These are phyloP conservation scores for Thomomys bottae DNA, from an alignment of 2,113 vertebrate species.

Conservation along the genomic window DNA sequence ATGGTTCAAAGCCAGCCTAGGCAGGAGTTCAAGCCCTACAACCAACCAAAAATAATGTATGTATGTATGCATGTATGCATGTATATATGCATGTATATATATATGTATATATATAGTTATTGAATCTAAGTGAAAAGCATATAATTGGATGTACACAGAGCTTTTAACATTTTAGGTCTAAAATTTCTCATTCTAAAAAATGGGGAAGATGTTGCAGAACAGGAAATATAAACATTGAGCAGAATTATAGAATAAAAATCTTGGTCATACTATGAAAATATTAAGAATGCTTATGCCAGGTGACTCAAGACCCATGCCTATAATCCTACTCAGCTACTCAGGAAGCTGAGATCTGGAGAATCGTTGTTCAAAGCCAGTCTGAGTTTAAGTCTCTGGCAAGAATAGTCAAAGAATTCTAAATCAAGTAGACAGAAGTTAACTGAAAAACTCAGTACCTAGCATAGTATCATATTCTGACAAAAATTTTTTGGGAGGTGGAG, in stretches of 20 bases:
- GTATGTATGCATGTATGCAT: no score
- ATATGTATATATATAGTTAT: no score
- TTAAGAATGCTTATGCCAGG: no score
- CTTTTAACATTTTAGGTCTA: neutral
- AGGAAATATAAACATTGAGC: neutral
- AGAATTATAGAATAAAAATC: neutral
- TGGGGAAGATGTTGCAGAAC: neutral
- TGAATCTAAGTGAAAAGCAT: neutral
- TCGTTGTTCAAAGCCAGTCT: neutral
- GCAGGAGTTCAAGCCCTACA: neutral
- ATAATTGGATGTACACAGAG: neutral
- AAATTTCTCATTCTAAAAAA: neutral
- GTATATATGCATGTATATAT: no score
- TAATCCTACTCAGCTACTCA: neutral
- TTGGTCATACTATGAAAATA: no score
- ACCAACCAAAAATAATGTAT: no score
- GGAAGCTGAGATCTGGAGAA: neutral
- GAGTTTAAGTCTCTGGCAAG: neutral
- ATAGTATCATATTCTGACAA: neutral
- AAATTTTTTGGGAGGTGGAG: no score
- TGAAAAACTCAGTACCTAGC: constrained; percentile 15
- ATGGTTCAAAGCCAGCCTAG: no score
- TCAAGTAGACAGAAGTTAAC: neutral
- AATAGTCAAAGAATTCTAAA: constrained; percentile 24
- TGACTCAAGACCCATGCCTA: no score